These are phyloP conservation scores for Ctenomys sociabilis DNA, from an alignment of 2,113 vertebrate species.

Conservation along the genomic window DNA sequence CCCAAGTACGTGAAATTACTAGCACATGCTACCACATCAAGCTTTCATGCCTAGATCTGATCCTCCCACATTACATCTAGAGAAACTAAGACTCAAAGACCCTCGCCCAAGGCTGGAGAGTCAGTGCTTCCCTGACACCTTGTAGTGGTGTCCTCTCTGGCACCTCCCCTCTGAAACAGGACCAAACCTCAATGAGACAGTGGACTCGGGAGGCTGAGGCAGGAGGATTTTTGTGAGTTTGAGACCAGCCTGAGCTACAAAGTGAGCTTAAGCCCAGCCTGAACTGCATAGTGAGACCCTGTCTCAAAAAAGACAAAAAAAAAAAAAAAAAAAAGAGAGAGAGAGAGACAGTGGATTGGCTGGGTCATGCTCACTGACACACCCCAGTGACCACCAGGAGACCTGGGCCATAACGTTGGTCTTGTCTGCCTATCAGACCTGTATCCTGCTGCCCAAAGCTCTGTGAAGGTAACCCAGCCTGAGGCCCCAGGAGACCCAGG, in stretches of 20 bases:
- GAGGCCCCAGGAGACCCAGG: background rate
- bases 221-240: too few species aligned
- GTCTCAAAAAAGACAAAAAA: too few species aligned
- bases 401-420: background rate
- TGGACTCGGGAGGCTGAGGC: too few species aligned
- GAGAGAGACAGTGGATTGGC: background rate
- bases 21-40: background rate
- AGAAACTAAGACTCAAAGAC: background rate
- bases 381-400: background rate
- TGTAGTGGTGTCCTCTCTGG: background rate
- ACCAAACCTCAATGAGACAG: background rate
- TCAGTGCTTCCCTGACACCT: background rate
- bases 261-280: too few species aligned
- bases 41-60: background rate
- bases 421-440: background rate
- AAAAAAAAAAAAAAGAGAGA: too few species aligned
- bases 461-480: background rate
- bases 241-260: too few species aligned
- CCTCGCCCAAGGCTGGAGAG: background rate
- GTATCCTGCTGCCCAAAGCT: background rate
- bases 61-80: background rate
- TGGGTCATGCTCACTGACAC: background rate
- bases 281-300: too few species aligned
- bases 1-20: background rate
- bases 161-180: background rate